Base-by-base conservation (phyloP, 2,113 vertebrate species). In the Eupsittula cactorum region DNA sequence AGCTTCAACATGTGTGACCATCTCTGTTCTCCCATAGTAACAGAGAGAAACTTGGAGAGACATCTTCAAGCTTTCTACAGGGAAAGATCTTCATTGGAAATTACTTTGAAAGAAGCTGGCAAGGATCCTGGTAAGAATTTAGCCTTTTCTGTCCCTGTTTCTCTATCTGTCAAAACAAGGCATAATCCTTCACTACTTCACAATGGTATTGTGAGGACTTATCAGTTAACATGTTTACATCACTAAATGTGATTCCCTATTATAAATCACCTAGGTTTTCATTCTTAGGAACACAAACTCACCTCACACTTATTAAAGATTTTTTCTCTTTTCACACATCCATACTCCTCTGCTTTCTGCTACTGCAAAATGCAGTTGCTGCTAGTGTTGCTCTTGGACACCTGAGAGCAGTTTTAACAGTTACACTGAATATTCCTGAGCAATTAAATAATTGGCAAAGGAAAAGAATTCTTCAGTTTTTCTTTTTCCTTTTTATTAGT, bases 31-130 rank as follows among this genome's bases (percentile, higher is more conserved):
- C 60, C 50, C 37, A 42, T 4, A 8, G 49, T 62, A 80, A 78
- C 2, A 2, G 52, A 89, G 41, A 49, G 81, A 96, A 91, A 81
- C n/a, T 71, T 79, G 69, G 11, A 76, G 28, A 76, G 16, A 35
- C 28, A 6, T 82, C 41, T 86, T 70, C 82, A 64, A 55, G 68
- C 33, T 92, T 97, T 93, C 88, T 67, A 74, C 83, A 91, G 62
- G 49, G 39, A 71, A 92, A 57, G 27, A 75, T 91, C 57, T 88
- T 86, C 64, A 70, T 86, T 94, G 77, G 88, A 94, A 96, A 94
- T 71, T 82, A 65, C 70, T 89, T 91, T 92, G 88, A 96, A 92
- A 91, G 81, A 85, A 88, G 90, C 59, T 96, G 93, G 88, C 91
- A 60, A 79, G 63, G 65, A 79, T 92, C 90, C 83, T 96, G 92